Conservation (phyloP, 2,113 vertebrate species). For the Chionodraco myersi region DNA sequence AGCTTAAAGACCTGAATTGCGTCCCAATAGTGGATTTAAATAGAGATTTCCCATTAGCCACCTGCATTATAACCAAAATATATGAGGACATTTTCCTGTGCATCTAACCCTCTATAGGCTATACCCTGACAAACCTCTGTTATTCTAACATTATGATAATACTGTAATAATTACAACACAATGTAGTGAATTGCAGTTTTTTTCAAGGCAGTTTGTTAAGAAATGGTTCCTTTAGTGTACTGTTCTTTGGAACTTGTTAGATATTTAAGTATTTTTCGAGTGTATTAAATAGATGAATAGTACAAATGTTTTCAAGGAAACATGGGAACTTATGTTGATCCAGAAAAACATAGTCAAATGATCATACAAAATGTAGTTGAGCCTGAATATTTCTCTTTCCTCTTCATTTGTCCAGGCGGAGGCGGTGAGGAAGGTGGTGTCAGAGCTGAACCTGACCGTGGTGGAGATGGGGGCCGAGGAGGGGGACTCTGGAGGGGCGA, state of each 20-base stretch:
- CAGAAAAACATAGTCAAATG: neutral
- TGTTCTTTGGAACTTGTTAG: neutral
- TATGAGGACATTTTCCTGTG: no score
- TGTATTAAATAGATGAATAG: no score
- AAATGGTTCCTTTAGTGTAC: no score
- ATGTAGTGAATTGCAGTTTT: no score
- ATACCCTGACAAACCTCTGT: no score
- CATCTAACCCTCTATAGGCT: no score
- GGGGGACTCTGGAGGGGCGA: constrained; percentile 82
- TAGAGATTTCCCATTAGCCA: neutral
- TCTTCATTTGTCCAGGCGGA: constrained; percentile 77
- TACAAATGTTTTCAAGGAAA: neutral
- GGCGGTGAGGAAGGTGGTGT: constrained; percentile 87
- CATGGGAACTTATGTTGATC: neutral
- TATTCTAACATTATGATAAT: no score
- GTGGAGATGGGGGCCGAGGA: constrained; percentile 86
- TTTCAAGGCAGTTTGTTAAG: no score
- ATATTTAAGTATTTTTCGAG: neutral
- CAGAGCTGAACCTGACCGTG: constrained; percentile 88
- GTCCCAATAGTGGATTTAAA: neutral
- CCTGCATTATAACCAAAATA: no score
- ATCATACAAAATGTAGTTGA: neutral
- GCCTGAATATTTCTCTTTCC: neutral
- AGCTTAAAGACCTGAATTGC: neutral
- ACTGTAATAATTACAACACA: no score